Conservation (phyloP, 2,113 vertebrate genomes). For the Cervus canadensis region DNA sequence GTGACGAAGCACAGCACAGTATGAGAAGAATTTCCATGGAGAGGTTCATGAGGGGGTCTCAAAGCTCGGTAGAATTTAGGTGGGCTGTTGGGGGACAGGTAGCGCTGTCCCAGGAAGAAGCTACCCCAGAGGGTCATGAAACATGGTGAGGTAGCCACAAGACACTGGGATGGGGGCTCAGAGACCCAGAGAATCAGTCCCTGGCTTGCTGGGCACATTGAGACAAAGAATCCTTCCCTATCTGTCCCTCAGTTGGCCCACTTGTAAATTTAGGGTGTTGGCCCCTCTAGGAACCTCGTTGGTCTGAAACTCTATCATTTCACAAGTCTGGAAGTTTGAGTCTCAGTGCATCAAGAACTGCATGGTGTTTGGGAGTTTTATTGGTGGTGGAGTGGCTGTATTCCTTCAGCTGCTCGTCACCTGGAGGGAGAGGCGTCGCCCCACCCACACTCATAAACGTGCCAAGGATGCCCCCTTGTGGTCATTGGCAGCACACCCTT, state of each 20-base stretch:
- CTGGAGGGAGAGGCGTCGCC: background rate
- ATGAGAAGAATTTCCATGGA: background rate
- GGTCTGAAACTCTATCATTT: background rate
- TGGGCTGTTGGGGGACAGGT: background rate
- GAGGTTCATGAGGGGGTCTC: background rate
- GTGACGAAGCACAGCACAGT: background rate
- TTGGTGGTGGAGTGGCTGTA: background rate
- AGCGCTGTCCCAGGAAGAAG: background rate
- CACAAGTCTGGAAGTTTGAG: background rate
- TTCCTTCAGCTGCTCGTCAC: background rate
- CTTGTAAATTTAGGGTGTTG: background rate
- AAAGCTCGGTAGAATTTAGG: background rate
- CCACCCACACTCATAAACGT: background rate
- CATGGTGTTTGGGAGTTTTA: background rate
- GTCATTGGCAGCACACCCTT: background rate
- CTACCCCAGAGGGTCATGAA: background rate
- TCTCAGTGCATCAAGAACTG: background rate
- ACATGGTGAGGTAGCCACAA: background rate
- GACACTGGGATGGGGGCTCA: background rate
- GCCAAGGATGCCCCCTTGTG: background rate
- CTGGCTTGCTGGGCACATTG: background rate
- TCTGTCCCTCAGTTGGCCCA: background rate
- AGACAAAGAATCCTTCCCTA: background rate
- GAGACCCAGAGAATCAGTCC: background rate
- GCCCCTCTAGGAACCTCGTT: background rate